These are phyloP conservation scores for Anhinga anhinga DNA, from an alignment of 2,113 vertebrate species.

Conservation along the genomic window DNA sequence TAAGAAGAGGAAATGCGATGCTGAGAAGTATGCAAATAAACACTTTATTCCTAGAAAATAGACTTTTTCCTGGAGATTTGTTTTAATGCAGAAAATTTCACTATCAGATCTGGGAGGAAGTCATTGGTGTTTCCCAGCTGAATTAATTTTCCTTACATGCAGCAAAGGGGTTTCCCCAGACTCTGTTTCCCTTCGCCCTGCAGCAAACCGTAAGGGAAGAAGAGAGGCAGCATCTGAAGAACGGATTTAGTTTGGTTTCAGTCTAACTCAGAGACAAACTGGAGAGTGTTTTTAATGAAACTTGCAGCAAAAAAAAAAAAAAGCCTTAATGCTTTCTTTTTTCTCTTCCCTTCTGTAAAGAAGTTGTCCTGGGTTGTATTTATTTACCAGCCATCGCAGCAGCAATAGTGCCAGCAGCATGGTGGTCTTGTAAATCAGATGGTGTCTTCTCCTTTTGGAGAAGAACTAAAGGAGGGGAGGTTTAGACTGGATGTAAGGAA, in stretches of 20 bases:
- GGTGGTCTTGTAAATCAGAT: not conserved
- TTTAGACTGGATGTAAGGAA: no score
- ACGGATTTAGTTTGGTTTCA: not conserved
- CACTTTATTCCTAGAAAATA: not conserved
- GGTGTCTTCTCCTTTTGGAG: not conserved
- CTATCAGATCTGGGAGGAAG: not conserved
- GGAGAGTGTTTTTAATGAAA: not conserved
- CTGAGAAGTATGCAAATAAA: not conserved
- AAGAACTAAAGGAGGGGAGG: no score
- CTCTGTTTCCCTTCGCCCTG: not conserved
- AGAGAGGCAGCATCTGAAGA: not conserved
- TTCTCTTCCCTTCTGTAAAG: not conserved
- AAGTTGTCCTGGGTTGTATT: not conserved
- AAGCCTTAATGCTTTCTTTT: not conserved
- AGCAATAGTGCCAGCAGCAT: not conserved
- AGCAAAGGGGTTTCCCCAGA: not conserved
- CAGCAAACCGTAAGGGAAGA: not conserved
- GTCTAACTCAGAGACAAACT: not conserved
- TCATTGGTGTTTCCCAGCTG: not conserved
- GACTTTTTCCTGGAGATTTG: not conserved
- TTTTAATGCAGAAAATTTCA: not conserved
- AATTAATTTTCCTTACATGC: not conserved
- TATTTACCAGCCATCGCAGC: not conserved
- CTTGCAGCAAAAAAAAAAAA: no score
- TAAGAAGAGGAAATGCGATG: rapidly evolving